phyloP scores from a whole-genome alignment of 2,113 vertebrate species.

The Passer montanus region DNA sequence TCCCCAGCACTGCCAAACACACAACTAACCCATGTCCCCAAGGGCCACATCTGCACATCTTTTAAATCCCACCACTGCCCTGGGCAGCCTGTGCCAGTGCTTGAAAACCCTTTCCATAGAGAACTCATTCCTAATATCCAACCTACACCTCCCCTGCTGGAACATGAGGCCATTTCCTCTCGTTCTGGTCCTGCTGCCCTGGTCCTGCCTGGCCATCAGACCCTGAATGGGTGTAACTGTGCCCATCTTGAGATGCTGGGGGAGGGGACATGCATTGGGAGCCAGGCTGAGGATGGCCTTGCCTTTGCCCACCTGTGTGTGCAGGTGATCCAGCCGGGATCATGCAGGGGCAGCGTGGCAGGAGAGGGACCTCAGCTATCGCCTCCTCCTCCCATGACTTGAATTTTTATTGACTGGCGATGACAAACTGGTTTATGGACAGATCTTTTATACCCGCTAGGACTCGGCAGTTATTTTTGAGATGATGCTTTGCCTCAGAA shows the following conservation, averaged over 20 bases:
- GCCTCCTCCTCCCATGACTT: background rate
- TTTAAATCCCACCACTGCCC: background rate
- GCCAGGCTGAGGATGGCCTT: background rate
- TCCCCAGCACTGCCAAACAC: background rate
- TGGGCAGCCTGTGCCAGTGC: background rate
- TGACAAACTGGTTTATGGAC: conserved; percentile 70
- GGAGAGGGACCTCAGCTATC: background rate
- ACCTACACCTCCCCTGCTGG: background rate
- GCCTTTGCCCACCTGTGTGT: no score
- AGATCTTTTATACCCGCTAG: conserved; percentile 61
- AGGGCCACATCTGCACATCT: background rate
- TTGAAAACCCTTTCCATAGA: background rate
- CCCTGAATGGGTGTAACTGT: accelerated
- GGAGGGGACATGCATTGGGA: accelerated
- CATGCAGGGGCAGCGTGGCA: accelerated
- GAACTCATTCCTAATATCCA: background rate
- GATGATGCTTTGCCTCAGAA: conserved; percentile 66
- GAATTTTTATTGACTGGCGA: conserved; percentile 58
- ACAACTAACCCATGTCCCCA: background rate
- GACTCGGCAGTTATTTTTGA: conserved; percentile 68
- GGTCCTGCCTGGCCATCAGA: background rate
- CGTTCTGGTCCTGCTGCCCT: background rate
- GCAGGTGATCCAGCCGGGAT: accelerated
- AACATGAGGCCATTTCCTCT: accelerated
- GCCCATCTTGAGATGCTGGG: background rate